Evolutionary conservation across 2,888 invertebrate genomes (phyloP).

Genomic region (Acronicta psi): DNA sequence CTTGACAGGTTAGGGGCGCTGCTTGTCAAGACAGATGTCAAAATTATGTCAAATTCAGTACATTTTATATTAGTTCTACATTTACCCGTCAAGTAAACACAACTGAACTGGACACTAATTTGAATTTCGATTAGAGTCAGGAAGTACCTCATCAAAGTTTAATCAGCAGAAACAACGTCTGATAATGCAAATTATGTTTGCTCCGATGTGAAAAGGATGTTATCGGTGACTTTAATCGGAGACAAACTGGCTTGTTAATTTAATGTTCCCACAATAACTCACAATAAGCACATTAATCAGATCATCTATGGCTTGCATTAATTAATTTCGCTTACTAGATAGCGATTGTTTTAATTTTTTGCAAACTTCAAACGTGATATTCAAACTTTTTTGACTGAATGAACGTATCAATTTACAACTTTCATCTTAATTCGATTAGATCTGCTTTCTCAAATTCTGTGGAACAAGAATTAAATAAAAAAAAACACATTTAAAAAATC

Average conservation of each 20-base stretch:
- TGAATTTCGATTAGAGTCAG: slow-evolving; percentile 47
- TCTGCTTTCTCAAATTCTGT: slow-evolving; percentile 31
- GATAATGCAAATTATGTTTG: slow-evolving; percentile 50
- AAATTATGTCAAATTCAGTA: slow-evolving; percentile 7
- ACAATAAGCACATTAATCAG: slow-evolving; percentile 10
- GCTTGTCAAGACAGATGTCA: slow-evolving; percentile 20
- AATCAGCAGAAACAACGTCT: slow-evolving; percentile 45
- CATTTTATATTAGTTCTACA: background rate
- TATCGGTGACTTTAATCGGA: slow-evolving; percentile 37
- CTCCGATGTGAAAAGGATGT: slow-evolving; percentile 49
- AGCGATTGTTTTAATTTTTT: slow-evolving; percentile 1
- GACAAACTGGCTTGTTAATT: slow-evolving; percentile 37
- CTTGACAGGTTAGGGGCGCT: slow-evolving; percentile 1
- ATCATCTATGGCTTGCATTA: slow-evolving; percentile 16
- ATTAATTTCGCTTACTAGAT: slow-evolving; percentile 29
- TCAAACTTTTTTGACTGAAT: slow-evolving; percentile 1
- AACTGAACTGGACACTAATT: slow-evolving; percentile 13
- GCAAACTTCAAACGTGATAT: background rate
- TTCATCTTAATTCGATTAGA: slow-evolving; percentile 35
- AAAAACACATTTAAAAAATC: background rate
- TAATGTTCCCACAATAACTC: slow-evolving; percentile 44
- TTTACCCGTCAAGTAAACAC: background rate
- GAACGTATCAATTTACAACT: slow-evolving; percentile 29
- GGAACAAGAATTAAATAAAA: background rate
- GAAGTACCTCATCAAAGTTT: slow-evolving; percentile 49